Evolutionary conservation across 2,797 vertebrate species (phyloP).

Genomic region (Melanotaenia trifasciata): DNA sequence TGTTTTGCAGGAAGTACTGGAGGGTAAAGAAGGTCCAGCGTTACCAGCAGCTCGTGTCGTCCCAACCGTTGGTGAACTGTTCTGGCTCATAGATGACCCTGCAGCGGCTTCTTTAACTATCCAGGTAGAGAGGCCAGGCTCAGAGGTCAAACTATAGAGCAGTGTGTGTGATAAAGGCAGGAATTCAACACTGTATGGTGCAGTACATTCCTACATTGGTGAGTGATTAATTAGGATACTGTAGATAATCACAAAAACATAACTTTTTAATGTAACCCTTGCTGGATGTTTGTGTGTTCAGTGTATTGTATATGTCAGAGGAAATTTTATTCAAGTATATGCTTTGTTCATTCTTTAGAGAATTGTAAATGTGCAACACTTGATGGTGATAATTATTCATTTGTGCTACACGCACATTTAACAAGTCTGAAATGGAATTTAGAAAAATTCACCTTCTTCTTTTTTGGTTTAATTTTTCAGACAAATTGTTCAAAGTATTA

Average conservation of each 20-base stretch:
- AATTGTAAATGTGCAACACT: neutral
- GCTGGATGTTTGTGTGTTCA: neutral
- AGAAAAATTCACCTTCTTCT: neutral
- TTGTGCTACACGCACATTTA: neutral
- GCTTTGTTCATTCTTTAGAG: neutral
- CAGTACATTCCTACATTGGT: constrained; percentile 35
- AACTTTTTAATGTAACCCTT: constrained; percentile 2
- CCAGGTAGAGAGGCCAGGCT: constrained; percentile 84
- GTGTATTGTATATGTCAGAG: neutral
- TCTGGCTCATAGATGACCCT: constrained; percentile 91
- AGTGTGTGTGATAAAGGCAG: neutral
- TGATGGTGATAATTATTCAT: neutral
- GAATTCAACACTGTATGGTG: neutral
- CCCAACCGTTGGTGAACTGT: constrained; percentile 85
- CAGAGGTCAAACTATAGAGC: constrained; percentile 75
- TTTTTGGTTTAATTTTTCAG: neutral
- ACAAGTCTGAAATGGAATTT: neutral
- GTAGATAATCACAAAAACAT: neutral
- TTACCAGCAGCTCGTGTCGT: constrained; percentile 88
- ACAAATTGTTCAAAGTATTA: neutral
- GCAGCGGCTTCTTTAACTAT: constrained; percentile 86
- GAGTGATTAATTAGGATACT: neutral
- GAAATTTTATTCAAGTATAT: neutral
- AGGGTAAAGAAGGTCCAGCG: constrained; percentile 81
- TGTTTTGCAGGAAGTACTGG: constrained; percentile 85